Base-by-base conservation (phyloP, 1,140 invertebrate genomes). In the Drosophila melanica region DNA sequence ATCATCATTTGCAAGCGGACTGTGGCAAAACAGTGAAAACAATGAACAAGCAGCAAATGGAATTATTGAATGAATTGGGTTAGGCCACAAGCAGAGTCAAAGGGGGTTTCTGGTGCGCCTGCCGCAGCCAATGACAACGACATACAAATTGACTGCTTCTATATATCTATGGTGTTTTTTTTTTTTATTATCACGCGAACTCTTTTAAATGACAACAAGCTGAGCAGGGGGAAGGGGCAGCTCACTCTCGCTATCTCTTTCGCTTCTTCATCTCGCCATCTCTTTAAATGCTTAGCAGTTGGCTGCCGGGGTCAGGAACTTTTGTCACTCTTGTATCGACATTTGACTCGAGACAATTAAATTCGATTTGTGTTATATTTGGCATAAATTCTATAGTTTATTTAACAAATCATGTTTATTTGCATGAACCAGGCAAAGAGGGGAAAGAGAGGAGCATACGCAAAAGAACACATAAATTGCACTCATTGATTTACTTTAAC, bases 11-110 rank as follows among this genome's bases (percentile, higher is more conserved):
- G 80, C 77, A 64, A 74, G 67, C 48, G 55, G 33, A 60, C 45
- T 33, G 62, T 48, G 50, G 27, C 53, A 60, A 71, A 80, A 63
- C 33, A 74, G 57, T 73, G 64, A 84, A 80, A 80, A 85, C 81
- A 85, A 75, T 86, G 74, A 65, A 80, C 82, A 73, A 59, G 27
- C 35, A 39, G 67, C 63, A 75, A 81, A 86, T 87, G 72, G 77
- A 86, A 86, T 86, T 87, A 87, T 86, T 86, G 75, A 87, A 82
- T 87, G 82, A 86, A 87, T 89, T 86, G 76, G 72, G 79, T 70
- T 62, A 79, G 54, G 62, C 63, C 59, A 62, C 18, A 45, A 33
- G 23, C 23, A 54, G 42, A 42, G 23, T 16, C 44, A 41, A 50
- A 18, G 30, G 5, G 11, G 10, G 10, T 10, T 20, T 5, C 33